Evolutionary conservation across 2,888 invertebrate genomes (phyloP), one percentile per base, ranked within the genome.

Genomic region (Cerastis rubricosa): DNA sequence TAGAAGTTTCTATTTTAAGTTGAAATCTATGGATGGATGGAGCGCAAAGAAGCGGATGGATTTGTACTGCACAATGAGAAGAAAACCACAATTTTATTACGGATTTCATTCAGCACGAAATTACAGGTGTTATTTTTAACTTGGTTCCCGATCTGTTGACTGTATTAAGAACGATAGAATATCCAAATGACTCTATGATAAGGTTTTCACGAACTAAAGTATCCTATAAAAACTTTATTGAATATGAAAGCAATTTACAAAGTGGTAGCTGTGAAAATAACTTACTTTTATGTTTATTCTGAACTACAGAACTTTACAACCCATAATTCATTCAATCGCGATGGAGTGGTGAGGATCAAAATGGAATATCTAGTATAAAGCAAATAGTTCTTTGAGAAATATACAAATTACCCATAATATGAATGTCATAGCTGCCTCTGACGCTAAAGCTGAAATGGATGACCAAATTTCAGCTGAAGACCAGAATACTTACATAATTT

Each of bases 181-280:
- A 49, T 12, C 1, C 6, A n/a, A 76, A 51, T 7, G 7, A 12
- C 7, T n/a, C 14, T 29, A 43, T 17, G 8, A 22, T 8, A 65
- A 19, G 22, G 45, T 78, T 66, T 61, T 74, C 65, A 45, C 51
- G 47, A 76, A 72, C 29, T 40, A 29, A 40, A 54, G 14, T 14
- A 66, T 74, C 74, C 71, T 71, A 85, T 89, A 84, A 85, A 88
- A 81, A 22, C 71, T 88, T 84, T 83, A 89, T 86, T 68, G 78
- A 29, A 85, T 81, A 82, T 87, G 80, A 85, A 89, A 87, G 75
- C 83, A 87, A 88, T 83, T 75, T 85, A 83, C 75, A 76, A 43
- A 85, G 83, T 78, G 80, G 71, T 72, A 70, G 75, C 70, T 22
- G 45, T 81, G 83, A 84, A 83, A 85, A 85, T 85, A 86, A 85